A percentile compares a stretch with the other conserved stretches of the same genome.
phyloP scores from a whole-genome alignment of 2,113 vertebrate species.

The Elaphurus davidianus region DNA sequence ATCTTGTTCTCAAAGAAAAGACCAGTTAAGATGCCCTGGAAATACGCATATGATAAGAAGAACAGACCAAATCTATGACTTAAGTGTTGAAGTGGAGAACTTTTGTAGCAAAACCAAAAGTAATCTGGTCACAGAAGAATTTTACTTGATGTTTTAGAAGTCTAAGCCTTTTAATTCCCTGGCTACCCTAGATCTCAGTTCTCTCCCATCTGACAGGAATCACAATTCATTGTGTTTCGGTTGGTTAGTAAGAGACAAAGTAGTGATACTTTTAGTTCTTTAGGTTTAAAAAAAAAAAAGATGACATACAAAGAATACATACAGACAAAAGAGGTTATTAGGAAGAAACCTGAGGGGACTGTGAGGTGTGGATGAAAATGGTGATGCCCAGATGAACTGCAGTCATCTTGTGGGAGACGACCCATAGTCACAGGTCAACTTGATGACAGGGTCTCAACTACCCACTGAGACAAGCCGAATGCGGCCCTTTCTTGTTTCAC shows the following conservation, averaged over 20 bases:
- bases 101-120: not conserved
- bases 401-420: not conserved
- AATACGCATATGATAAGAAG: not conserved
- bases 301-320: not conserved
- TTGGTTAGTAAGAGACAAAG: not conserved
- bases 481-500: not conserved
- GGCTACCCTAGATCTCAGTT: not conserved
- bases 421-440: not conserved
- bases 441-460: not conserved
- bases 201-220: not conserved
- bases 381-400: not conserved
- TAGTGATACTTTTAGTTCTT: not conserved
- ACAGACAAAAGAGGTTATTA: not conserved
- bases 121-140: not conserved
- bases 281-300: not conserved
- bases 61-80: not conserved
- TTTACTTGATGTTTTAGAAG: not conserved
- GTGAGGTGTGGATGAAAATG: not conserved
- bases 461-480: not conserved
- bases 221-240: not conserved
- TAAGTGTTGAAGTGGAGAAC: not conserved
- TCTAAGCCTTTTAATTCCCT: not conserved
- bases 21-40: not conserved
- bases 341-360: not conserved
- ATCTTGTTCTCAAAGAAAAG: constrained; percentile 12